phyloP scores from a whole-genome alignment of 2,797 vertebrate species.

The Schizopygopsis malacanthus region DNA sequence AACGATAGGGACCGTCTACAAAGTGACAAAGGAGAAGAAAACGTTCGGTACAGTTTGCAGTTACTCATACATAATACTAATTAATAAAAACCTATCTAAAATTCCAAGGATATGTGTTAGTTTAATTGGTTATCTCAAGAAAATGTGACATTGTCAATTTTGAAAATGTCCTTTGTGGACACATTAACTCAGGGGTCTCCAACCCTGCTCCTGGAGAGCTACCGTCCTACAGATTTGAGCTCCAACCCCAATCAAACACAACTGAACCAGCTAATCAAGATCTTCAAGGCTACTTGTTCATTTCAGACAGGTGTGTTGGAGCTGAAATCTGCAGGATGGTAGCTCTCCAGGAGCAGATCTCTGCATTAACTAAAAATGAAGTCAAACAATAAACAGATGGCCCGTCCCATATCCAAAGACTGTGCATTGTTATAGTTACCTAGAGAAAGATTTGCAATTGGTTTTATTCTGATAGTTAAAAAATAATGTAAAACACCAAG shows the following conservation, averaged over 20 bases:
- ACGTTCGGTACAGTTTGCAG: background rate
- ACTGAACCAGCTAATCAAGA: no score
- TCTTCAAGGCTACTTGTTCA: no score
- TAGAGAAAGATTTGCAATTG: background rate
- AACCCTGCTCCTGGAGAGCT: no score
- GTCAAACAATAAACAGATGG: background rate
- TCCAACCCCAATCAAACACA: no score
- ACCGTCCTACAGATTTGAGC: no score
- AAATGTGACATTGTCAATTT: no score
- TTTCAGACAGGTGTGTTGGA: no score
- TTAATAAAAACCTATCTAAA: no score
- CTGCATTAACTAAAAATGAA: background rate
- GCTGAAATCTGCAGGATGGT: no score
- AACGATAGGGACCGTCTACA: slow-evolving; percentile 11
- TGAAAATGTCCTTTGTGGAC: background rate
- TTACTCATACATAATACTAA: no score
- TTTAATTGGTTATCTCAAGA: background rate
- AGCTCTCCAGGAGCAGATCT: no score
- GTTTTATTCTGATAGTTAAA: background rate
- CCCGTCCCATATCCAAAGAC: background rate
- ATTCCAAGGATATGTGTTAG: background rate
- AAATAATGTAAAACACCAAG: background rate
- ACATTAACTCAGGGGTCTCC: no score
- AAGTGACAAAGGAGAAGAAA: background rate
- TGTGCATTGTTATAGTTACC: background rate